Evolutionary conservation across 2,797 vertebrate species (phyloP), one percentile per base, ranked within the genome.

Genomic region (Lacerta viridis): DNA sequence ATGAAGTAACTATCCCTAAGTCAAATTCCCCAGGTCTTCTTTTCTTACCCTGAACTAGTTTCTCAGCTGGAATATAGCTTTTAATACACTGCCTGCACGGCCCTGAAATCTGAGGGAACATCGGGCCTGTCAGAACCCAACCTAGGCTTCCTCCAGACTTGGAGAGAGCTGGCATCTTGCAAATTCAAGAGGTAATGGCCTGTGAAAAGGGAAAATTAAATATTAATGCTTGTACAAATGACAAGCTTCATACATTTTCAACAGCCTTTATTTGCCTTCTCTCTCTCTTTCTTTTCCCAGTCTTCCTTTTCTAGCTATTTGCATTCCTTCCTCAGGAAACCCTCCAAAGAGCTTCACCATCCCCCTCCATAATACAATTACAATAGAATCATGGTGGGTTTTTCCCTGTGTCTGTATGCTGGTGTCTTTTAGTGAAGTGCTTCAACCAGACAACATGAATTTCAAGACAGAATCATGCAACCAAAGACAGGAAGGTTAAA

Each of bases 181-280:
- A 92, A 92, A 95, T 93, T 92, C 84, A 78, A 86, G 82, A 3
- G 18, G 91, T 93, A 95, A 95, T 83, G 91, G 92, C 90, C 94
- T 93, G 94, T 95, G 94, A 87, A 92, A 93, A 81, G 86, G 90
- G 84, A 90, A 86, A 92, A 89, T 94, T 94, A 93, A 95, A 95
- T 96, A 96, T 95, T 96, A 94, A 95, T 94, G 92, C 82, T 90
- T 68, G n/a, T 46, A 91, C 92, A 94, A 93, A 95, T 91, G 93
- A 91, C 92, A 90, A 88, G 55, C 66, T 87, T 90, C 83, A 89
- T 85, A 83, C 86, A 87, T 93, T 91, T 87, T 80, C 87, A 88
- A 64, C 41, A 84, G 89, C 89, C 89, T 87, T 93, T 90, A 84
- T 88, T 92, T 93, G 84, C 88, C 61, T 92, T 55, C 3, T 64